Evolutionary conservation across 2,888 invertebrate genomes (phyloP), one percentile per base, ranked within the genome.

Genomic region (Parascotia fuliginaria): DNA sequence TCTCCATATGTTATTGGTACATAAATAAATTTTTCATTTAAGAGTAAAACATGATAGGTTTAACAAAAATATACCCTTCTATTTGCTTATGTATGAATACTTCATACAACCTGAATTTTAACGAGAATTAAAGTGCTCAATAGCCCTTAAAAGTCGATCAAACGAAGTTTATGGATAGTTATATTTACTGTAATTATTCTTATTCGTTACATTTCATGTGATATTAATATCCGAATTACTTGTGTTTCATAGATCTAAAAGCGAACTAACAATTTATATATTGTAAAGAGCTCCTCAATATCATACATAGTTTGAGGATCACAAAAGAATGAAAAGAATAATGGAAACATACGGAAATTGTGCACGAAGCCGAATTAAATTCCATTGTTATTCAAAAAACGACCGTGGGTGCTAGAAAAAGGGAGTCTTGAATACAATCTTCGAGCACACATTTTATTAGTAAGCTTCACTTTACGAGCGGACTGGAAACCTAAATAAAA

Each of bases 401-500:
- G 65, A 65, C 55, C 60, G 58, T 56, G 53, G 16, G 53, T 66
- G 55, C 43, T 58, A 74, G 65, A 74, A 71, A 65, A 64, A 63
- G 54, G 47, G 66, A 50, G 70, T 71, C 67, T 72, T 60, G 69
- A 74, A 76, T 68, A 78, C 79, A 79, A 80, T 81, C 77, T 82
- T 77, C 56, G 70, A 75, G 77, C 72, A 75, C 73, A 81, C 81
- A 78, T 84, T 88, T 87, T 88, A 85, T 86, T 83, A 81, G 80
- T 75, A 68, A 74, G 78, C 77, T 78, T 72, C 77, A 74, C 76
- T 89, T 88, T 88, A 89, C 83, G 89, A 83, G 77, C 74, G 75
- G 73, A 61, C 79, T 79, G 75, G 72, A 78, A 83, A 78, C 81
- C 78, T 81, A 83, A 88, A 87, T 87, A 83, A 89, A 82, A 85